Evolutionary conservation across 2,888 invertebrate genomes (phyloP).

Genomic region (Liodrosophila aerea): DNA sequence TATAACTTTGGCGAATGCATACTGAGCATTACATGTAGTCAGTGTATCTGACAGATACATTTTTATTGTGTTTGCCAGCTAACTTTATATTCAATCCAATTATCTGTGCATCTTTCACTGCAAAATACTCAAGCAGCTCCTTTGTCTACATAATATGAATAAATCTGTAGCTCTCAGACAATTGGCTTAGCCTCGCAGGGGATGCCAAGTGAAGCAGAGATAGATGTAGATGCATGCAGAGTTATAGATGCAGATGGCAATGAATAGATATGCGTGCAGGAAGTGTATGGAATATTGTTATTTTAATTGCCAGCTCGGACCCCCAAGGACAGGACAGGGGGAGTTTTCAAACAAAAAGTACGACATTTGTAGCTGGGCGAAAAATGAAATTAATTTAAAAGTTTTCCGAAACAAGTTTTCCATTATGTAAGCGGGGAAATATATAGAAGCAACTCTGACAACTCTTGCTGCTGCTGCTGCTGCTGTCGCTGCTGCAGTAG

Average conservation of each 20-base stretch:
- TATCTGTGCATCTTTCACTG: constrained; percentile 51
- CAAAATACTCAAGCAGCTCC: constrained; percentile 25
- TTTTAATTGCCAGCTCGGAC: constrained; percentile 72
- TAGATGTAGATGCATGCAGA: constrained; percentile 12
- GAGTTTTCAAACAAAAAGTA: constrained; percentile 42
- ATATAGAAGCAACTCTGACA: constrained; percentile 28
- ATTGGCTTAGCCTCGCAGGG: constrained; percentile 35
- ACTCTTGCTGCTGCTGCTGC: constrained; percentile 50
- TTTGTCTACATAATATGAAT: constrained; percentile 14
- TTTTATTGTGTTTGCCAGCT: constrained; percentile 10
- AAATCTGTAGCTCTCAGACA: constrained; percentile 32
- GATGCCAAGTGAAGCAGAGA: constrained; percentile 37
- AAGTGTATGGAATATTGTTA: constrained; percentile 71
- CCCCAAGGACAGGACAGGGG: constrained; percentile 8
- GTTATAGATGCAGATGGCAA: constrained; percentile 19
- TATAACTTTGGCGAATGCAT: constrained; percentile 18
- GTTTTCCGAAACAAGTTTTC: constrained; percentile 72
- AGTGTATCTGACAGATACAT: constrained; percentile 9
- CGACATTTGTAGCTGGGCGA: constrained; percentile 35
- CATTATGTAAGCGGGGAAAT: constrained; percentile 50
- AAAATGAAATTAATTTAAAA: constrained; percentile 79
- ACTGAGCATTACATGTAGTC: constrained; percentile 2
- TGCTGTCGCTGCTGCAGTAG: constrained; percentile 45
- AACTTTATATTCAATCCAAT: constrained; percentile 28
- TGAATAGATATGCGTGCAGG: constrained; percentile 9